Conservation (phyloP, 2,888 invertebrate genomes). For the Hesperia comma region DNA sequence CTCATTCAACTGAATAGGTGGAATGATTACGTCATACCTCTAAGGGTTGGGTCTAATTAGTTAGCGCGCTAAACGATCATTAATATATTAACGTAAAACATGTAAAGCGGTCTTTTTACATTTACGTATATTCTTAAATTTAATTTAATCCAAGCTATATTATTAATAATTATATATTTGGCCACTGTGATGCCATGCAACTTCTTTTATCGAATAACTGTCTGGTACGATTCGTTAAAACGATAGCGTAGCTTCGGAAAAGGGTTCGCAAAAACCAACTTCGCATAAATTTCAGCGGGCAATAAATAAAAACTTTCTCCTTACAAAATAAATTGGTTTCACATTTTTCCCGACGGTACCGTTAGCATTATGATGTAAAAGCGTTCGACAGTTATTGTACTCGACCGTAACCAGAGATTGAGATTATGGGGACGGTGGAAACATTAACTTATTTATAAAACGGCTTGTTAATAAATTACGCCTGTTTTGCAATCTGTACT, state of each 20-base stretch:
- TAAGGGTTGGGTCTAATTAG: too few relatives aligned
- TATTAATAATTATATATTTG: too few relatives aligned
- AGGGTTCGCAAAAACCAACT: neutral
- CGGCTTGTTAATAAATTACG: constrained; percentile 19
- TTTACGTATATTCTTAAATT: too few relatives aligned
- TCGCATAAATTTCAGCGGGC: neutral
- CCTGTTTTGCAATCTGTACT: constrained; percentile 30
- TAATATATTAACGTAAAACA: too few relatives aligned
- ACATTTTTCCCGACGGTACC: constrained; percentile 10
- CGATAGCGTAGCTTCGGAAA: neutral
- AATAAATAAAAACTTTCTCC: neutral
- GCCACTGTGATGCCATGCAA: too few relatives aligned
- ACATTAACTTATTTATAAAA: constrained; percentile 32
- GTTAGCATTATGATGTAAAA: constrained; percentile 18
- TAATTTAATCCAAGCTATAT: too few relatives aligned
- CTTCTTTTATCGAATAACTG: too few relatives aligned
- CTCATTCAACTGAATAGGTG: too few relatives aligned
- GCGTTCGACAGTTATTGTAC: constrained; percentile 29
- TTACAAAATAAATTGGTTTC: neutral
- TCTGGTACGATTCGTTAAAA: too few relatives aligned
- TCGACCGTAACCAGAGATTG: constrained; percentile 46
- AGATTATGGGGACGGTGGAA: constrained; percentile 70
- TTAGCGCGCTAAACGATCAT: too few relatives aligned
- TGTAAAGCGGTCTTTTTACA: too few relatives aligned
- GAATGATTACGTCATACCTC: too few relatives aligned